Conservation (phyloP, 1,140 invertebrate genomes). For the Varroa destructor region DNA sequence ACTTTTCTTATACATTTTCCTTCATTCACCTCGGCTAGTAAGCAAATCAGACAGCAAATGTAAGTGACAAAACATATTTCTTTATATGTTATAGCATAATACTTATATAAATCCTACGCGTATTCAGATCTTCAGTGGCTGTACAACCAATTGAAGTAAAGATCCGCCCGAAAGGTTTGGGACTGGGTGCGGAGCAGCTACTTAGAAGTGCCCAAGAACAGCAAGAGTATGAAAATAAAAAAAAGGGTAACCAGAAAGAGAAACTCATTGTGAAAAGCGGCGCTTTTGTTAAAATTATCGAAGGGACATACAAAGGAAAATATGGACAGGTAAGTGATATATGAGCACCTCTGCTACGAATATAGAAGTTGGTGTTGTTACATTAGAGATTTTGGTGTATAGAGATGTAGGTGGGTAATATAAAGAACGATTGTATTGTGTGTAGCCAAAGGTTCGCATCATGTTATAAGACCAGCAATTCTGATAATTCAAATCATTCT, state of each 20-base stretch:
- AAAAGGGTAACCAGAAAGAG: constrained; percentile 46
- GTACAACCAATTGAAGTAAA: constrained; percentile 45
- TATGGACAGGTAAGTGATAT: constrained; percentile 56
- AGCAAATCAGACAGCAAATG: background rate
- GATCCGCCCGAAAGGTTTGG: constrained; percentile 72
- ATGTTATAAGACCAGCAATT: background rate
- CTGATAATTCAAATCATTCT: background rate
- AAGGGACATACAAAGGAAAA: constrained; percentile 55
- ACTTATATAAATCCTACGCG: background rate
- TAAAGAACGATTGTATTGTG: background rate
- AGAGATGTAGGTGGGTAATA: background rate
- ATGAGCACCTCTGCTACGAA: constrained; percentile 14
- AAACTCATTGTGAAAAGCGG: constrained; percentile 46
- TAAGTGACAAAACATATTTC: background rate
- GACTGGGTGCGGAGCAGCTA: constrained; percentile 68
- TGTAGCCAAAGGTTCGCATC: background rate
- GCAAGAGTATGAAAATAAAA: constrained; percentile 36
- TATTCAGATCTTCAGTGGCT: constrained; percentile 30
- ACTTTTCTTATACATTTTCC: background rate
- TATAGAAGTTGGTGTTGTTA: constrained; percentile 24
- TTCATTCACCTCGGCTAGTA: background rate
- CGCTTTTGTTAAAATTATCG: constrained; percentile 55
- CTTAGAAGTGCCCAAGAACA: constrained; percentile 41
- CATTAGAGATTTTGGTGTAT: constrained; percentile 7
- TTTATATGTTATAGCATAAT: background rate